Evolutionary conservation across 2,888 invertebrate genomes (phyloP), one percentile per base, ranked within the genome.

Genomic region (Cistogaster globosa): DNA sequence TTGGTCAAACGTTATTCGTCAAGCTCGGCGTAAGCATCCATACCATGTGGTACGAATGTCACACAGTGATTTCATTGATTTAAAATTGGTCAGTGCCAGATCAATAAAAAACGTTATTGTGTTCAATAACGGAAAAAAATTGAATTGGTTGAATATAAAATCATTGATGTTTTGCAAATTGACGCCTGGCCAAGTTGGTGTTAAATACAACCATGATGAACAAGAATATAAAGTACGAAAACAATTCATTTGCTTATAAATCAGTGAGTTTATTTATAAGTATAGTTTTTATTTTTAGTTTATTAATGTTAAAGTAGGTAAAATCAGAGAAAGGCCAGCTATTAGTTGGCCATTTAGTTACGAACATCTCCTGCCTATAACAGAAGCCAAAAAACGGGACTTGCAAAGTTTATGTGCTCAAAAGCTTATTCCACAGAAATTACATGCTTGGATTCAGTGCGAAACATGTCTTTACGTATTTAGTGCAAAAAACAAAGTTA

Each of bases 171-270:
- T 26, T 60, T 60, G 60, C 36, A 60, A 60, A 60, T 60, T 32
- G 32, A 60, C 32, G 60, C 60, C 60, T 60, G 32, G 60, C 22
- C 42, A 63, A 63, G 42, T 63, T 63, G 63, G 63, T 63, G 63
- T 63, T 63, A 58, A 58, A 58, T 58, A 58, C 32, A 58, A 58
- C 58, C 58, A 58, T 63, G 63, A 63, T 45, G 63, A 51, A 51
- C 67, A 67, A 67, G 53, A 67, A 67, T 67, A 67, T 67, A 67
- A 53, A 51, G 51, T 67, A 67, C 67, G 67, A 67, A 67, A 67
- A 67, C 53, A 53, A 67, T 67, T 67, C 32, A 67, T 67, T 67
- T 53, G 53, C 26, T 67, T 67, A 67, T 51, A 51, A 67, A 67
- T 53, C 63, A 63, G 63, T 63, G 63, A 63, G 45, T 63, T 63